Evolutionary conservation across 2,797 vertebrate genomes (phyloP).

Genomic region (Dermochelys coriacea): DNA sequence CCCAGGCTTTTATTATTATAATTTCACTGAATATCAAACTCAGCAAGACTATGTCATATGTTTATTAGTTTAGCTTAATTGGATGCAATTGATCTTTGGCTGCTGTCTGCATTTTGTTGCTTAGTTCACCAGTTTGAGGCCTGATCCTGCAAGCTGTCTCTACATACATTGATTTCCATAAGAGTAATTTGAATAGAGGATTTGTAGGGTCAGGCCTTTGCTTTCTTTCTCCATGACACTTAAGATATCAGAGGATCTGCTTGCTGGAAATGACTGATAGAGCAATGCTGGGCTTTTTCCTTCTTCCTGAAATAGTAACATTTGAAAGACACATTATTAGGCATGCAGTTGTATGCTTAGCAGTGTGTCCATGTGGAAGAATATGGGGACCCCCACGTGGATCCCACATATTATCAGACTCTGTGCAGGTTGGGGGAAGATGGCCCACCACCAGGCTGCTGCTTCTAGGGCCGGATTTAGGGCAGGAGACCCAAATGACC

Average conservation of each 20-base stretch:
- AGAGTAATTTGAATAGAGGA: neutral
- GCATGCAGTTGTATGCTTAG: neutral
- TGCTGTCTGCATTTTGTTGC: neutral
- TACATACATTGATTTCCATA: neutral
- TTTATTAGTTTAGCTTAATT: neutral
- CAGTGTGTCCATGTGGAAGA: neutral
- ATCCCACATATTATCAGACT: neutral
- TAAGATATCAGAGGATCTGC: neutral
- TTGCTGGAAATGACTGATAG: neutral
- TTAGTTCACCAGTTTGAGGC: neutral
- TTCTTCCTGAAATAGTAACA: neutral
- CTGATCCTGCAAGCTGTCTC: neutral
- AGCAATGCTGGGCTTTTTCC: neutral
- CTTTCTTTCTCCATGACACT: neutral
- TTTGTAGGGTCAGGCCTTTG: neutral
- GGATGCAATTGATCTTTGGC: neutral
- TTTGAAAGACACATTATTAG: neutral
- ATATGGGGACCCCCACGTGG: neutral
- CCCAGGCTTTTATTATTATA: neutral
- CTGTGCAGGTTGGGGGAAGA: neutral
- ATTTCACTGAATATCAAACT: neutral
- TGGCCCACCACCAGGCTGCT: neutral
- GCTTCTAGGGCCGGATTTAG: no score
- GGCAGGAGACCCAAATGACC: no score
- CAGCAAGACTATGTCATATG: neutral